A percentile compares a stretch with the other conserved stretches of the same genome.
These are phyloP conservation scores for Lasioglossum villosulum DNA, from an alignment of 2,888 invertebrate genomes.

Conservation along the genomic window DNA sequence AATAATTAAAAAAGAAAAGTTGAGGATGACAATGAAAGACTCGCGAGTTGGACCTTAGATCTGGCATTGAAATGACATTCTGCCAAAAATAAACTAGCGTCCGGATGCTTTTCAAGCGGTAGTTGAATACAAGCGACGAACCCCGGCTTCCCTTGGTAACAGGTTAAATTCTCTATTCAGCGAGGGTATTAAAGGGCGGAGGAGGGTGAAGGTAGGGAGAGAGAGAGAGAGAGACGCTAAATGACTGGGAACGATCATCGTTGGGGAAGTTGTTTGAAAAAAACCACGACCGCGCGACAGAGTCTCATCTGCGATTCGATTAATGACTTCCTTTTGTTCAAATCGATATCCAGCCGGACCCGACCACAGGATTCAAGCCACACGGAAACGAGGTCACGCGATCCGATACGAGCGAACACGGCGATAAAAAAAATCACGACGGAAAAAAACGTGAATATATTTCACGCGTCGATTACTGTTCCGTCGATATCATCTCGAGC, in stretches of 20 bases:
- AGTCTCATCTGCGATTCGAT: slow-evolving; percentile 40
- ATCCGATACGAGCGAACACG: slow-evolving; percentile 41
- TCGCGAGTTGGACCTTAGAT: neutral
- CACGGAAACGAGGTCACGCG: slow-evolving; percentile 50
- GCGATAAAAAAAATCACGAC: slow-evolving; percentile 42
- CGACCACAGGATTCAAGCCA: slow-evolving; percentile 41
- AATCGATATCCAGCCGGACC: slow-evolving; percentile 43
- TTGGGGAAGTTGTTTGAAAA: slow-evolving; percentile 16
- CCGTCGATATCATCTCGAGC: neutral
- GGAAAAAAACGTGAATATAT: slow-evolving; percentile 34
- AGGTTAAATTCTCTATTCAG: slow-evolving; percentile 3
- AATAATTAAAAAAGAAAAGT: neutral
- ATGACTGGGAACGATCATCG: neutral
- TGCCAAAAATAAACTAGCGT: neutral
- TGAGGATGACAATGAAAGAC: neutral
- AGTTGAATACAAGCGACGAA: slow-evolving; percentile 2
- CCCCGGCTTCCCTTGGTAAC: neutral
- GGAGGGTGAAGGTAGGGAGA: neutral
- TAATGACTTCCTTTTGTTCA: slow-evolving; percentile 50
- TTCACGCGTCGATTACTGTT: slow-evolving; percentile 7
- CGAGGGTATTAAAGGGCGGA: neutral
- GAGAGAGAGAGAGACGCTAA: neutral
- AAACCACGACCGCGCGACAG: neutral
- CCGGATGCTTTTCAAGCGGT: neutral
- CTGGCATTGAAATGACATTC: neutral